phyloP scores from a whole-genome alignment of 2,113 vertebrate genomes.

The Antigone vipio region DNA sequence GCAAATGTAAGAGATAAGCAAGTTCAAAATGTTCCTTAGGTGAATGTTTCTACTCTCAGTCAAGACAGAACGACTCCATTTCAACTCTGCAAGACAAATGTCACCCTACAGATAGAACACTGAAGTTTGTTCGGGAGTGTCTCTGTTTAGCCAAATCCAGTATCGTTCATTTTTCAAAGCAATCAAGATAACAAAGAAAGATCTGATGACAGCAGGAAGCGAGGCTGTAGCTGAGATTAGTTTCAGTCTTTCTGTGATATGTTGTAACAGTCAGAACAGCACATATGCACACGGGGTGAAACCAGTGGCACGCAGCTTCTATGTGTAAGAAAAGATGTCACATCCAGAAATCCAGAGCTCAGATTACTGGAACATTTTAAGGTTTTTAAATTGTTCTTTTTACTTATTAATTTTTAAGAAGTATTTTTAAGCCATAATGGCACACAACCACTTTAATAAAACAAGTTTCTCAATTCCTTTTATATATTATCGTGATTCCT shows the following conservation, averaged over 20 bases:
- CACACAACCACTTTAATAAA: not conserved
- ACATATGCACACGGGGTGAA: rapidly evolving
- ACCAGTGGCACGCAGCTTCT: not conserved
- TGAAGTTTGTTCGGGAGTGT: not conserved
- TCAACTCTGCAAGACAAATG: not conserved
- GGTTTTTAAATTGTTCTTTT: not conserved
- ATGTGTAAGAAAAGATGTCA: not conserved
- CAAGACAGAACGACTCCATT: not conserved
- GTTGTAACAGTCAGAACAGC: not conserved
- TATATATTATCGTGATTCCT: not conserved
- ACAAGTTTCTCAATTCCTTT: not conserved
- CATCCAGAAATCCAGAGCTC: not conserved
- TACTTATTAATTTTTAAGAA: not conserved
- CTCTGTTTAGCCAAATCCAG: not conserved
- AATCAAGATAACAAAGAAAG: not conserved
- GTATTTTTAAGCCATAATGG: not conserved
- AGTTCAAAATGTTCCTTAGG: not conserved
- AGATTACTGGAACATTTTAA: not conserved
- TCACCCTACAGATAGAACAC: not conserved
- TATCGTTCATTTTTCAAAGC: not conserved
- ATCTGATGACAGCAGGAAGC: not conserved
- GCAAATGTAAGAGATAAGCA: not conserved
- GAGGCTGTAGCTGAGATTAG: not conserved
- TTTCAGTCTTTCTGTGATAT: not conserved
- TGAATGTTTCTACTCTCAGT: not conserved